Evolutionary conservation across 2,113 vertebrate genomes (phyloP).

Genomic region (Megaceryle torquata): DNA sequence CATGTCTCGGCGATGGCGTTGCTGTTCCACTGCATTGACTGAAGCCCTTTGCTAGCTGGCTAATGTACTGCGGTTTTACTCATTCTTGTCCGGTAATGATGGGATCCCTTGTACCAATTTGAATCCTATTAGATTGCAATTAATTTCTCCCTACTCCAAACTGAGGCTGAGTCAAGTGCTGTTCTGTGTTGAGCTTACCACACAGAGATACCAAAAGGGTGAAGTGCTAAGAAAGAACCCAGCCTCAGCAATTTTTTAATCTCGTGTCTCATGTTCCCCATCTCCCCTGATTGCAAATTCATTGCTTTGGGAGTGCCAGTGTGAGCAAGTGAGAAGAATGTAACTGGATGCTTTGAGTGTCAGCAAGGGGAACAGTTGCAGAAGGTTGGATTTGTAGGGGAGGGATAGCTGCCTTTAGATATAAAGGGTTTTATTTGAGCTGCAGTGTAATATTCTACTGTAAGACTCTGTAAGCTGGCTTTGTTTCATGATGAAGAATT

Average conservation of each 20-base stretch:
- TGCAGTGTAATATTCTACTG: neutral
- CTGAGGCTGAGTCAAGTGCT: slow-evolving; percentile 41
- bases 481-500: neutral
- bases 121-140: slow-evolving; percentile 66
- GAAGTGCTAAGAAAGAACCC: neutral
- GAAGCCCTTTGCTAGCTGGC: slow-evolving; percentile 17
- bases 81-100: slow-evolving; percentile 56
- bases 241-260: slow-evolving; percentile 27
- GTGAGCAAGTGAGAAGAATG: neutral
- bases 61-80: slow-evolving; percentile 45
- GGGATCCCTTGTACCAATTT: slow-evolving; percentile 69
- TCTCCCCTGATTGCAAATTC: slow-evolving; percentile 29
- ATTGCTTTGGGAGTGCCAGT: neutral
- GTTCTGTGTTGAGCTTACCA: neutral
- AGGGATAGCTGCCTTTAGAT: neutral
- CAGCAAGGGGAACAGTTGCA: neutral
- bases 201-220: neutral
- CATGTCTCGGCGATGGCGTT: slow-evolving; percentile 28
- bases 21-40: slow-evolving; percentile 61
- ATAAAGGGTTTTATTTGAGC: neutral
- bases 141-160: slow-evolving; percentile 57
- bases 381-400: neutral
- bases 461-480: neutral
- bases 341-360: neutral
- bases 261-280: slow-evolving; percentile 5